These are phyloP conservation scores for Tenualosa thibaudeaui DNA, from an alignment of 2,797 vertebrate genomes.

Conservation along the genomic window DNA sequence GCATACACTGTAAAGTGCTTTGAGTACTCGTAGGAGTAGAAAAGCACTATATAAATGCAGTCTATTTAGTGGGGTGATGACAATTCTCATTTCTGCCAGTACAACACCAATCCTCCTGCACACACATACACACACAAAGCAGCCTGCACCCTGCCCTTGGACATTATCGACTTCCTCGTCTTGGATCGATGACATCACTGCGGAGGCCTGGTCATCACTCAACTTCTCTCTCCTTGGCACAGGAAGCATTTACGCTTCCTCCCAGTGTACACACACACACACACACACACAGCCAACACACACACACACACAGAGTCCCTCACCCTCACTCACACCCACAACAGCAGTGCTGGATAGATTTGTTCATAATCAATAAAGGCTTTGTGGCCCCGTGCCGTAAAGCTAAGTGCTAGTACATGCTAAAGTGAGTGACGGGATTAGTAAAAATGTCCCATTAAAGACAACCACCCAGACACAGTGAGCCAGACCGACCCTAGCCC, in stretches of 20 bases:
- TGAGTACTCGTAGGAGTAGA: too few relatives aligned
- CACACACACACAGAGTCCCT: background rate
- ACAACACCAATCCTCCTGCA: background rate
- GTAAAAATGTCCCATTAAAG: conserved; percentile 27
- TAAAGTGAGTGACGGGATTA: conserved; percentile 21
- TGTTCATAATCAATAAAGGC: conserved; percentile 33
- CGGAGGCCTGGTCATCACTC: conserved; percentile 21
- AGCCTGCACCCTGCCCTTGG: background rate
- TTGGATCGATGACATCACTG: conserved; percentile 37
- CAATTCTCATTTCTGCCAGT: background rate
- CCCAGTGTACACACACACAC: background rate
- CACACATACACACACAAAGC: background rate
- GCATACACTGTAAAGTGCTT: too few relatives aligned
- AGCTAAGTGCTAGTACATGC: conserved; percentile 37
- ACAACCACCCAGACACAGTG: background rate
- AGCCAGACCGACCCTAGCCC: background rate
- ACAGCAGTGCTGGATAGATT: background rate
- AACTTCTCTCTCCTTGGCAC: conserved; percentile 6
- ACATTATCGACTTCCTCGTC: conserved; percentile 38
- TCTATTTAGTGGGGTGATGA: background rate
- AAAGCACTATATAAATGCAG: too few relatives aligned
- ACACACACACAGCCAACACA: background rate
- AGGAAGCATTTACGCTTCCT: background rate
- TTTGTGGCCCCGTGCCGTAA: conserved; percentile 16
- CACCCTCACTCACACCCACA: background rate